Conservation (phyloP, 2,888 invertebrate genomes). For the Heliconius ismenius region DNA sequence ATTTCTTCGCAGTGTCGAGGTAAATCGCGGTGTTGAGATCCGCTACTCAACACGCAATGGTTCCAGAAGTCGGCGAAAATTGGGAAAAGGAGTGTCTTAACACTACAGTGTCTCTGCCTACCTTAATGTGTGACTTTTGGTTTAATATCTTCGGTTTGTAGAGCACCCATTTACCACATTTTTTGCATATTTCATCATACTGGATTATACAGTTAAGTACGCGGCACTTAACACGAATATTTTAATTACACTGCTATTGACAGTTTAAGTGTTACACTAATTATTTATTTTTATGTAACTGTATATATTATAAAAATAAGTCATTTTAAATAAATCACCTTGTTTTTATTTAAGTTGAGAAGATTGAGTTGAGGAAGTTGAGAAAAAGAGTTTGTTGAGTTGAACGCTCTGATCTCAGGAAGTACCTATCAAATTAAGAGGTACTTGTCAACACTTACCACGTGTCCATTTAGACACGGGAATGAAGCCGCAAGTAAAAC, state of each 20-base stretch:
- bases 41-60: too few species aligned
- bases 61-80: too few species aligned
- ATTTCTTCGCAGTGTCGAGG: too few species aligned
- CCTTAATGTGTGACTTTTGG: too few species aligned
- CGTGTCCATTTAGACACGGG: too few species aligned
- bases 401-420: too few species aligned
- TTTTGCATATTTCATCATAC: conserved; percentile 22
- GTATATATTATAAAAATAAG: background rate
- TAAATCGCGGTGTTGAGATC: too few species aligned
- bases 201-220: conserved; percentile 22
- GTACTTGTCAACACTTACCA: too few species aligned
- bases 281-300: conserved; percentile 1
- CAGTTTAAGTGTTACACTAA: background rate
- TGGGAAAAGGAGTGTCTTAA: too few species aligned
- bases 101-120: too few species aligned
- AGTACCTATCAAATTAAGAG: background rate
- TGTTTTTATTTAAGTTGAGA: background rate
- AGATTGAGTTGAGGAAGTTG: too few species aligned
- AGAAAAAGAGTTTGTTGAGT: background rate
- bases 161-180: conserved; percentile 29
- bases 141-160: conserved; percentile 23
- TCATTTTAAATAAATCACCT: background rate
- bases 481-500: too few species aligned
- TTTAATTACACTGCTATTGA: conserved; percentile 18
- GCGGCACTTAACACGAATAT: conserved; percentile 28